phyloP scores from a whole-genome alignment of 1,140 invertebrate species.

The Drosophila orena region DNA sequence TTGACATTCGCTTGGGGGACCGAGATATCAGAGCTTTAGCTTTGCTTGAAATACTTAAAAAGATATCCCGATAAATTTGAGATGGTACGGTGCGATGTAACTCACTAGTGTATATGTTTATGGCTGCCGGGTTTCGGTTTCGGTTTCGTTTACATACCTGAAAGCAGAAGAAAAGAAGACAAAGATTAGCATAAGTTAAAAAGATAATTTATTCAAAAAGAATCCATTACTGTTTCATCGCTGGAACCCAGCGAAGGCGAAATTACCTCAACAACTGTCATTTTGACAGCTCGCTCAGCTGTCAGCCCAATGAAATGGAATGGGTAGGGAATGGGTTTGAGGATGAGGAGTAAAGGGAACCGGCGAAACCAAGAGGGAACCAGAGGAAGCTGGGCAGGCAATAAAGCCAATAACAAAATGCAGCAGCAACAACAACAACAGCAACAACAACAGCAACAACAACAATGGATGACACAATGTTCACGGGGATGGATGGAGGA shows the following conservation, averaged over 20 bases:
- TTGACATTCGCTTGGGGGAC: constrained; percentile 36
- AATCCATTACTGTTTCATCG: constrained; percentile 52
- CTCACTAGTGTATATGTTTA: constrained; percentile 8
- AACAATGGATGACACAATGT: constrained; percentile 24
- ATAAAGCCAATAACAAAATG: constrained; percentile 70
- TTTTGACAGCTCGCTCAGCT: constrained; percentile 64
- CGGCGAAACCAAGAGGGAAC: constrained; percentile 7
- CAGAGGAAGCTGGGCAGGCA: constrained; percentile 37
- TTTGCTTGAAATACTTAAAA: constrained; percentile 12
- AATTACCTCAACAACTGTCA: constrained; percentile 76
- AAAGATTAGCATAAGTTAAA: constrained; percentile 34
- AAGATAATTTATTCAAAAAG: constrained; percentile 33
- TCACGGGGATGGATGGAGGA: background rate
- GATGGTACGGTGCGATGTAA: background rate
- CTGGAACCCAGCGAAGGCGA: constrained; percentile 25
- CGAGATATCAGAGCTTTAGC: constrained; percentile 6
- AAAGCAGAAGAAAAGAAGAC: constrained; percentile 38
- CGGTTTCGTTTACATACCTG: constrained; percentile 58
- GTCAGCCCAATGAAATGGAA: constrained; percentile 22
- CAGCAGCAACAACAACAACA: constrained; percentile 53
- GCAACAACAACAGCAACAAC: constrained; percentile 55
- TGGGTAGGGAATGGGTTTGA: background rate
- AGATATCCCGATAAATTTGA: constrained; percentile 16
- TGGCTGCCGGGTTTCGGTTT: constrained; percentile 2
- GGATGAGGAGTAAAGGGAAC: background rate